Evolutionary conservation across 2,113 vertebrate species (phyloP), one percentile per base, ranked within the genome.

Genomic region (Holacanthus passer): DNA sequence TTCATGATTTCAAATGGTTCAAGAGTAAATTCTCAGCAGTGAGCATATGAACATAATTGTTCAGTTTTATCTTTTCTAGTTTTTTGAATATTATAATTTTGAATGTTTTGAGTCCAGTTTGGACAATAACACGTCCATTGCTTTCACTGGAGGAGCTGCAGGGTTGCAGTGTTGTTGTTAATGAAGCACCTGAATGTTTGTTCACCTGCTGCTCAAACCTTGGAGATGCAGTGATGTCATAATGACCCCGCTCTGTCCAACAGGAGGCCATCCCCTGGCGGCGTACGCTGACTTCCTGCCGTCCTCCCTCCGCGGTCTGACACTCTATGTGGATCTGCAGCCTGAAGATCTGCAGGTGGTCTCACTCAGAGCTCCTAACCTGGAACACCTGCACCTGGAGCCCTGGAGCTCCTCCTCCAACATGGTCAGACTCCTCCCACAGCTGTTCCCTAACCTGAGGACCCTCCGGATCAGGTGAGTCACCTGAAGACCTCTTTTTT

Each of bases 301-400:
- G 0, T 35, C 75, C 1, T 90, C 90, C 3, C 81, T 92, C 7
- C 27, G 69, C 55, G 87, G 85, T 43, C 78, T 92, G 75, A 92
- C 68, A 0, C 83, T 92, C 1, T 76, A 81, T 47, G 85, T 92
- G 64, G 90, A 92, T 14, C 74, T 92, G 67, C 39, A 82, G 75
- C 74, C 81, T 52, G 76, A 87, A 8, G 88, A 92, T 65, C 78
- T 90, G 29, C 82, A 63, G 32, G 60, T 81, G 27, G 85, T 80
- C 1, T 86, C 84, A 0, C 2, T 9, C 13, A 52, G 78, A 65
- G 67, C 39, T 27, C 85, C 83, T 50, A 31, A 73, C 13, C 81
- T 92, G 29, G 64, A 89, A 7, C 88, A 92, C 66, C 78, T 92
- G 29, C 87, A 92, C 41, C 69, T 92, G 65, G 90, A 92, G 69